Evolutionary conservation across 2,888 invertebrate genomes (phyloP).

Genomic region (Eupsilia transversa): DNA sequence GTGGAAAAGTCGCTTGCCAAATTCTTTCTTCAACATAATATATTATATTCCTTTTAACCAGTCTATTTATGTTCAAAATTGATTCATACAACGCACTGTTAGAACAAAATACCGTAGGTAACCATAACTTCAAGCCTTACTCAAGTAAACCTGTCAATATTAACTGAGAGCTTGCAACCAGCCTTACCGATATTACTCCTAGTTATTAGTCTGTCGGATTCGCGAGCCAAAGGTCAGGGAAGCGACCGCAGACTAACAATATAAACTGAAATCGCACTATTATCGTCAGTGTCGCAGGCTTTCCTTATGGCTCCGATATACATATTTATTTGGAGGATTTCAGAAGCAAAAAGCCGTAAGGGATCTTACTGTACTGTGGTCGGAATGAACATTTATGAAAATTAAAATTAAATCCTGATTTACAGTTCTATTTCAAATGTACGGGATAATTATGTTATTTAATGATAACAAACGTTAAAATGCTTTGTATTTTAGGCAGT

Average conservation of each 20-base stretch:
- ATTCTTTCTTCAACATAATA: not conserved
- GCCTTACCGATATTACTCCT: conserved; percentile 53
- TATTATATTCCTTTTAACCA: not conserved
- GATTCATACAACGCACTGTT: not conserved
- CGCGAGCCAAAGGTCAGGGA: conserved; percentile 61
- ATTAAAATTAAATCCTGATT: too few relatives aligned
- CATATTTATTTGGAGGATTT: conserved; percentile 42
- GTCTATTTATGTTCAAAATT: not conserved
- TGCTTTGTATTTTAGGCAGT: too few relatives aligned
- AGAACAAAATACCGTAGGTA: conserved; percentile 7
- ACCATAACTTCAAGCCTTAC: conserved; percentile 46
- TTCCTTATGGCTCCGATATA: conserved; percentile 44
- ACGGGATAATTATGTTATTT: too few relatives aligned
- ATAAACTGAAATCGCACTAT: conserved; percentile 57
- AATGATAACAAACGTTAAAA: too few relatives aligned
- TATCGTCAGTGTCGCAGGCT: conserved; percentile 48
- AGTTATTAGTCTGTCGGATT: conserved; percentile 64
- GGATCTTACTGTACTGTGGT: not conserved
- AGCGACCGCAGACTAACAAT: conserved; percentile 46
- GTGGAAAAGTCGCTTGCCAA: not conserved
- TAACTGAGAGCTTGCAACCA: conserved; percentile 47
- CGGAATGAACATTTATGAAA: not conserved
- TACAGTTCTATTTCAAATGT: too few relatives aligned
- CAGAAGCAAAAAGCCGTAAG: conserved; percentile 10
- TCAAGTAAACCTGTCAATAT: conserved; percentile 52